Evolutionary conservation across 1,140 invertebrate species (phyloP).

Genomic region (Vollenhovia emeryi): DNA sequence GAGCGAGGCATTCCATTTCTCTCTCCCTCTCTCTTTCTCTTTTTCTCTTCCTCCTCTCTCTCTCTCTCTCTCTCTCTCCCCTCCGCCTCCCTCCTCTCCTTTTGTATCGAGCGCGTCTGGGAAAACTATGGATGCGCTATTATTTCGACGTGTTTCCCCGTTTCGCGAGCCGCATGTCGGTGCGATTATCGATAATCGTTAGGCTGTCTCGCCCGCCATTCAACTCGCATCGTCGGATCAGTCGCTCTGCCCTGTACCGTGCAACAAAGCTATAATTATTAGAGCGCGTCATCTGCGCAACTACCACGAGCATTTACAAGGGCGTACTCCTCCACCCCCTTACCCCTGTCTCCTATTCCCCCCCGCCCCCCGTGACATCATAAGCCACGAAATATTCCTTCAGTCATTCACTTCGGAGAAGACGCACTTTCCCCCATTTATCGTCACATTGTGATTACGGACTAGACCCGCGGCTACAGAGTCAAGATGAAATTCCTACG

Average conservation of each 20-base stretch:
- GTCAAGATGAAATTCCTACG: conserved; percentile 80
- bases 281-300: conserved; percentile 83
- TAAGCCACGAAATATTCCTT: neutral
- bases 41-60: neutral
- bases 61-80: neutral
- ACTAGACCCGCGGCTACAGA: conserved; percentile 47
- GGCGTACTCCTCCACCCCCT: conserved; percentile 43
- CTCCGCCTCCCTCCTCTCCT: neutral
- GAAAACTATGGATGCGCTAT: conserved; percentile 43
- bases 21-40: no score
- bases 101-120: conserved; percentile 15
- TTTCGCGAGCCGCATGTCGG: conserved; percentile 53
- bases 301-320: conserved; percentile 81
- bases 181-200: conserved; percentile 59
- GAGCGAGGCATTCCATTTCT: conserved; percentile 22
- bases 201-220: conserved; percentile 71
- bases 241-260: conserved; percentile 60
- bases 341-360: conserved; percentile 55
- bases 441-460: conserved; percentile 73
- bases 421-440: conserved; percentile 14
- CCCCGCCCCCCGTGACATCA: conserved; percentile 44
- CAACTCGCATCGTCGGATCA: conserved; percentile 80
- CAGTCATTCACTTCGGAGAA: conserved; percentile 65
- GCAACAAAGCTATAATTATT: conserved; percentile 85
- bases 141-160: conserved; percentile 52